A percentile compares a stretch with the other conserved stretches of the same genome.
phyloP scores from a whole-genome alignment of 2,113 vertebrate genomes.

The Gavialis gangeticus region DNA sequence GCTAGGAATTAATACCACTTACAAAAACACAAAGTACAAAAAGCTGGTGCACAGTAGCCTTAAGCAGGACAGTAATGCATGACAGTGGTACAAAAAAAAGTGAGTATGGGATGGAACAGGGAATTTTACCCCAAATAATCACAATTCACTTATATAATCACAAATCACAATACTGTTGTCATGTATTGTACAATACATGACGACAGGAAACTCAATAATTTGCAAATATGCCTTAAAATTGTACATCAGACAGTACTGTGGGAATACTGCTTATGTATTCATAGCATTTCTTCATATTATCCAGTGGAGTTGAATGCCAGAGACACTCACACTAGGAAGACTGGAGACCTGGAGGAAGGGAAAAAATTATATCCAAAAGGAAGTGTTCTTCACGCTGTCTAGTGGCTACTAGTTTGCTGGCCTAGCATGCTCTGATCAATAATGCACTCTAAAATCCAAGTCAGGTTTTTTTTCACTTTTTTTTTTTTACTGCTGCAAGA shows the following conservation, averaged over 20 bases:
- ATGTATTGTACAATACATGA: too few relatives aligned
- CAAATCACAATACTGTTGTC: too few relatives aligned
- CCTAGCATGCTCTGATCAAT: constrained; percentile 47
- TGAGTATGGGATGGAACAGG: too few relatives aligned
- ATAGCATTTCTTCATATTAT: constrained; percentile 34
- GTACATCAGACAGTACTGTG: not conserved
- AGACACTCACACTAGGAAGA: not conserved
- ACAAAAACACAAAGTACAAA: too few relatives aligned
- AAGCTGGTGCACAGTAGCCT: too few relatives aligned
- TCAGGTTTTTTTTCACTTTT: not conserved
- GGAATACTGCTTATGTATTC: constrained; percentile 11
- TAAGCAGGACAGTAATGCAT: too few relatives aligned
- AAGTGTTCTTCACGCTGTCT: constrained; percentile 13
- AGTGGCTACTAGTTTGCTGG: constrained; percentile 18
- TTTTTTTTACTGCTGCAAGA: not conserved
- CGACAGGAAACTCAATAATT: too few relatives aligned
- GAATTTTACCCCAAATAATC: too few relatives aligned
- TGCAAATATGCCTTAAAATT: not conserved
- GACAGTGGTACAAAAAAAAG: too few relatives aligned
- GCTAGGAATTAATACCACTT: not conserved
- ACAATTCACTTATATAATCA: too few relatives aligned
- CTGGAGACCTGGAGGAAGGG: not conserved
- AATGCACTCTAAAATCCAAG: not conserved
- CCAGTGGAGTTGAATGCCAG: not conserved
- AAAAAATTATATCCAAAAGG: constrained; percentile 1